Percentiles rank a stretch among this genome's conserved stretches.
These are phyloP conservation scores for Phalera bucephala DNA, from an alignment of 2,888 invertebrate species.

Conservation along the genomic window DNA sequence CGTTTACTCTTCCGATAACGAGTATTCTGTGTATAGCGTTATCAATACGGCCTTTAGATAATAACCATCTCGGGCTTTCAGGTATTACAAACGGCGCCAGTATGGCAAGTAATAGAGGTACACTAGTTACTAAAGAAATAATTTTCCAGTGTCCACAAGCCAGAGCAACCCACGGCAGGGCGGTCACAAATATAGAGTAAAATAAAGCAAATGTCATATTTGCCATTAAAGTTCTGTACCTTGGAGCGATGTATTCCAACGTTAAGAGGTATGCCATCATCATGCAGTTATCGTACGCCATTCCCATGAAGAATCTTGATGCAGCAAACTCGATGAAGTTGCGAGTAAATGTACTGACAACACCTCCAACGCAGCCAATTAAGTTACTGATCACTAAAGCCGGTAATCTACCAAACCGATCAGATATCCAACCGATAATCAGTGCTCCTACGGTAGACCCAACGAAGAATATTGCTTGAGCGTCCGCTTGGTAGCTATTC, in stretches of 20 bases:
- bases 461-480: constrained; percentile 57
- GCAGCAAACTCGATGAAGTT: constrained; percentile 48
- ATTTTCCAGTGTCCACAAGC: constrained; percentile 58
- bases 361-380: too few relatives aligned
- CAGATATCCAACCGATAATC: constrained; percentile 54
- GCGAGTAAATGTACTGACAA: constrained; percentile 44
- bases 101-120: constrained; percentile 47
- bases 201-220: constrained; percentile 55
- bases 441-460: constrained; percentile 58
- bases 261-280: constrained; percentile 57
- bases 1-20: constrained; percentile 51
- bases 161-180: constrained; percentile 53
- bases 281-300: constrained; percentile 59
- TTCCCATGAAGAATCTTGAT: constrained; percentile 55
- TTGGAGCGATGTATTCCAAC: constrained; percentile 58
- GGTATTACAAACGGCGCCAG: constrained; percentile 50
- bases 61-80: constrained; percentile 60
- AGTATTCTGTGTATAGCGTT: constrained; percentile 51
- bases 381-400: constrained; percentile 45
- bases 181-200: constrained; percentile 43
- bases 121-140: constrained; percentile 52
- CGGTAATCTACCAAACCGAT: constrained; percentile 54
- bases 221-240: constrained; percentile 52
- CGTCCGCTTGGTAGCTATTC: constrained; percentile 57
- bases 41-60: constrained; percentile 54